Conservation (phyloP, 2,113 vertebrate genomes). For the Aegotheles bennettii region DNA sequence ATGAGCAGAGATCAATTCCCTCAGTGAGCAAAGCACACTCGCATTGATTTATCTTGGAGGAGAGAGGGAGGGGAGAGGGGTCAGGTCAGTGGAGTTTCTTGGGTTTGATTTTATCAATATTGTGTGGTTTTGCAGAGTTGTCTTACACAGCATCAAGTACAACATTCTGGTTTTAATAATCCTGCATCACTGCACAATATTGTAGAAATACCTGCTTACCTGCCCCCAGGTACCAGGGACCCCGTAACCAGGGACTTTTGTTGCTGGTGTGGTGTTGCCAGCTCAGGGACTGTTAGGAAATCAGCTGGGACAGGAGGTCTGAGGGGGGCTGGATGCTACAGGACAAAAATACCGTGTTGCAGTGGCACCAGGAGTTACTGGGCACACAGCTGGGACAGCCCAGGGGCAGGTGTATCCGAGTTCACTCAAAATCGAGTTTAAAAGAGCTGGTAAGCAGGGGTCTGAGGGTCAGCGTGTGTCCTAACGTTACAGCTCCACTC, state of each 20-base stretch:
- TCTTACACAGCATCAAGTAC: neutral
- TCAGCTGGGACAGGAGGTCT: neutral
- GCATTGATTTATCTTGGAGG: neutral
- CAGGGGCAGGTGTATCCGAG: rapidly evolving
- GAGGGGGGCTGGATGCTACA: neutral
- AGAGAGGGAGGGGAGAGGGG: neutral
- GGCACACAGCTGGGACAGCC: neutral
- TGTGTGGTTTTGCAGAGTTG: conserved; percentile 37
- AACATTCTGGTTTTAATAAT: neutral
- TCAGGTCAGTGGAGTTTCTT: neutral
- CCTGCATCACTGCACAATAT: conserved; percentile 29
- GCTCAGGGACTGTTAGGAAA: neutral
- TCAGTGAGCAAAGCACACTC: neutral
- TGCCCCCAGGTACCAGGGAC: conserved; percentile 16
- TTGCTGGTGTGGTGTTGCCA: neutral
- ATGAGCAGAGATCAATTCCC: neutral
- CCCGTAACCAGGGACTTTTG: conserved; percentile 13
- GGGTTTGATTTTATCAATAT: neutral
- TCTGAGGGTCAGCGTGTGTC: neutral
- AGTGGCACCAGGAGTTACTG: rapidly evolving
- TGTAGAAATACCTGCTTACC: conserved; percentile 10
- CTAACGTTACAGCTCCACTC: neutral
- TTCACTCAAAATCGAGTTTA: too few relatives aligned
- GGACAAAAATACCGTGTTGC: neutral
- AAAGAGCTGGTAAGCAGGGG: rapidly evolving